phyloP scores from a whole-genome alignment of 2,113 vertebrate species.

The Pachycephala philippinensis region DNA sequence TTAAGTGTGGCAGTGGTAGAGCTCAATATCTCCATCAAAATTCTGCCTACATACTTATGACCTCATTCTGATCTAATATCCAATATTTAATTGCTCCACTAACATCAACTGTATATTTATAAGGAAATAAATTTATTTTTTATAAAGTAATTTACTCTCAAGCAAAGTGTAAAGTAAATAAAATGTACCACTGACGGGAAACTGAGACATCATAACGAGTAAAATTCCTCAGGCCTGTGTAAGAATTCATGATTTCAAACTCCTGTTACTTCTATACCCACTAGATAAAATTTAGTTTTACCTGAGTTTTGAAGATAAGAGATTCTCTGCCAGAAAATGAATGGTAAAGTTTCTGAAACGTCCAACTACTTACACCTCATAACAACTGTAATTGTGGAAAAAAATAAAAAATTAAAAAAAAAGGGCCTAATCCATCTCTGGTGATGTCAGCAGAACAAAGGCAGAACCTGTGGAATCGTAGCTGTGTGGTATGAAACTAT shows the following conservation, averaged over 20 bases:
- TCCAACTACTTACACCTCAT: neutral
- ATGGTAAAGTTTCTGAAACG: neutral
- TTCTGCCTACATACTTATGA: neutral
- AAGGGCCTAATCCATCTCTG: neutral
- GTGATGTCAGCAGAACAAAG: neutral
- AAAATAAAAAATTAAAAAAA: neutral
- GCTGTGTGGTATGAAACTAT: slow-evolving; percentile 8
- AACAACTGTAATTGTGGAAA: neutral
- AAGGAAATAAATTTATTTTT: neutral
- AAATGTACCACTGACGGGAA: neutral
- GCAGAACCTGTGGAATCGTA: slow-evolving; percentile 8
- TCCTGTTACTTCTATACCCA: neutral
- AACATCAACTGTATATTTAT: neutral
- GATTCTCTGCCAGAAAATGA: neutral
- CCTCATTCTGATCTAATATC: neutral
- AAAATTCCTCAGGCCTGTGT: neutral
- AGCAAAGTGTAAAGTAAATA: neutral
- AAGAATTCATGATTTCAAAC: neutral
- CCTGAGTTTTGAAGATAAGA: neutral
- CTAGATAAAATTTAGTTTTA: neutral
- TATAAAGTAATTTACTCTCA: neutral
- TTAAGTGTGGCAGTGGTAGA: neutral
- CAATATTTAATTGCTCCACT: neutral
- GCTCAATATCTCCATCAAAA: neutral
- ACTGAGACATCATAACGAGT: neutral